phyloP scores from a whole-genome alignment of 2,797 vertebrate species.

The Momotus momota region DNA sequence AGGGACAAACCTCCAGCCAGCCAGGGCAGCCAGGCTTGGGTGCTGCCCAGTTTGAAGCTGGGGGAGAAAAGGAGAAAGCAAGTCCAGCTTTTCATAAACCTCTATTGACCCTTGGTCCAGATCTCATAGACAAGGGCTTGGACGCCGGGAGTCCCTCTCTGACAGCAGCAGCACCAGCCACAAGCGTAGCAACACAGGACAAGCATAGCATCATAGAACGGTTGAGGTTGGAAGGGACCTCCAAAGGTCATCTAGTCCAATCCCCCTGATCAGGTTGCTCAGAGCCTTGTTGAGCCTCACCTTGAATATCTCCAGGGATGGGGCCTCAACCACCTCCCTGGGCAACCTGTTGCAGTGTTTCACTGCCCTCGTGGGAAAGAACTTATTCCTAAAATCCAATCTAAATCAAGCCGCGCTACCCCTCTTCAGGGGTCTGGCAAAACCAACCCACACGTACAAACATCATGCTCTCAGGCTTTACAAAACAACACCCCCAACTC shows the following conservation, averaged over 20 bases:
- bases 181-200: rapidly evolving
- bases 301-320: no score
- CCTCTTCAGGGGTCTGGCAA: not conserved
- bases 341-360: no score
- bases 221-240: no score
- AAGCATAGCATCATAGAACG: not conserved
- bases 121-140: rapidly evolving
- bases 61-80: not conserved
- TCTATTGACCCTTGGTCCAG: rapidly evolving
- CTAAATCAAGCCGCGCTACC: no score
- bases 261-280: no score
- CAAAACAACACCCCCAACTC: no score
- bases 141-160: rapidly evolving
- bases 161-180: not conserved
- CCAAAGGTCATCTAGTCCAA: no score
- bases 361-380: no score
- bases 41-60: not conserved
- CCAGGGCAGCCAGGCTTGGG: rapidly evolving
- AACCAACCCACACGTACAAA: rapidly evolving
- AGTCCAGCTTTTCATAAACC: not conserved
- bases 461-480: rapidly evolving
- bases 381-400: no score
- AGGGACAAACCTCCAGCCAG: not conserved
- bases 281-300: no score
- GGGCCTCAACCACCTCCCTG: no score